A percentile compares a stretch with the other conserved stretches of the same genome.
Evolutionary conservation across 2,888 invertebrate species (phyloP).

Genomic region (Epicampocera succincta): DNA sequence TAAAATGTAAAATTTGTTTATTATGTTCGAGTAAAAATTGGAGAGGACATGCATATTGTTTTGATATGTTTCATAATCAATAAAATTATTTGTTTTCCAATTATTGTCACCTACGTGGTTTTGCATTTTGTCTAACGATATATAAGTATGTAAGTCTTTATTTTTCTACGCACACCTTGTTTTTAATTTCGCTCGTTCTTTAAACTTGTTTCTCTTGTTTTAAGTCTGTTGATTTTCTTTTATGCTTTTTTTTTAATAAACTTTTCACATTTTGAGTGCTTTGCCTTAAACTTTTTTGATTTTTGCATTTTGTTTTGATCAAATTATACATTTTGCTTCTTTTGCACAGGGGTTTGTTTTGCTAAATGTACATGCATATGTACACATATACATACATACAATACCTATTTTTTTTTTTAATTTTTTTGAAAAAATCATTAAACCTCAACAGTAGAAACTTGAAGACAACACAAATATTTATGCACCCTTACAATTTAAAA

Average conservation of each 20-base stretch:
- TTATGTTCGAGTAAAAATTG: no score
- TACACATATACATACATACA: no score
- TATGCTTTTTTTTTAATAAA: constrained; percentile 31
- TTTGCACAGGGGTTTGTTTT: constrained; percentile 54
- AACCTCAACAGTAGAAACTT: constrained; percentile 52
- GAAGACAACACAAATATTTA: constrained; percentile 10
- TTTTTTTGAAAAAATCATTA: constrained; percentile 58
- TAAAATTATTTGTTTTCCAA: no score
- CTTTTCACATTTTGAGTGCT: constrained; percentile 60
- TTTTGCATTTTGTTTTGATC: constrained; percentile 50
- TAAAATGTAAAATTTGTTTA: no score
- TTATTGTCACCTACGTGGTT: no score
- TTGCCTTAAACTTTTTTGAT: constrained; percentile 46
- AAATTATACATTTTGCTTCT: constrained; percentile 27
- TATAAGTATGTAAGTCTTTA: no score
- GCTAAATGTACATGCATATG: constrained; percentile 36
- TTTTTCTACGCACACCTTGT: constrained; percentile 20
- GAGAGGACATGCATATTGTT: no score
- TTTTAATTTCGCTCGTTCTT: constrained; percentile 54
- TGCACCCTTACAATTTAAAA: no score
- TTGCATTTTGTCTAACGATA: no score
- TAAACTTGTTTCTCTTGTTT: constrained; percentile 71
- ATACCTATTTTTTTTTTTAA: no score
- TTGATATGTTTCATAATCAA: no score
- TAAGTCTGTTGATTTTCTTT: constrained; percentile 41